Evolutionary conservation across 2,113 vertebrate genomes (phyloP), one percentile per base, ranked within the genome.

Genomic region (Alaudala cheleensis): DNA sequence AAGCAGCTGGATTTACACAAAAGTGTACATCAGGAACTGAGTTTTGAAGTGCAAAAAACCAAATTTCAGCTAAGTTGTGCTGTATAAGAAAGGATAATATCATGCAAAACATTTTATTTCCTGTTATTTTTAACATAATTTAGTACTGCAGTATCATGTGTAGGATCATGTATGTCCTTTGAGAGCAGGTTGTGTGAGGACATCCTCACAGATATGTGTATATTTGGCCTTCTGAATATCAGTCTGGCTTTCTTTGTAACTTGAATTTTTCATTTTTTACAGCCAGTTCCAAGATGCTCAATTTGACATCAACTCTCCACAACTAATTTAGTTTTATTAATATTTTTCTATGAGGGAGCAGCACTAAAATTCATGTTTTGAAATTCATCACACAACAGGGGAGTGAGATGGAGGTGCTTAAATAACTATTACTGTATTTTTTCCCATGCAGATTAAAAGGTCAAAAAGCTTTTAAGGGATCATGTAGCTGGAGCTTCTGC

Each of bases 361-460:
- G 62, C 70, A 81, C 50, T 76, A 66, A 73, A 81, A 66, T 86
- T 82, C 14, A 18, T 74, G 33, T 77, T 86, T 92, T 81, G 64
- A 51, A 95, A 66, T 81, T 71, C 25, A 54, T 76, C 57, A 34
- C 1, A 6, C 47, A 51, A 60, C 34, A 44, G n/a, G 22, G 24
- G 22, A 85, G 12, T 72, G 53, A 73, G n/a, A 58, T 87, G 50
- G 42, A 82, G 77, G 34, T 78, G 51, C 45, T 69, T 86, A 73
- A 94, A 81, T 73, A 90, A 90, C 20, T 0, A 1, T 51, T 82
- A 69, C 66, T 90, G 0, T 76, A 12, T 37, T 62, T 95, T 79
- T 90, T 83, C 84, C 54, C 39, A 39, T 85, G 62, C 37, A 93
- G 51, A 90, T 88, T 81, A 78, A 83, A 95, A 94, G 51, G 53